phyloP scores from a whole-genome alignment of 2,113 vertebrate genomes.

The Silurus asotus region DNA sequence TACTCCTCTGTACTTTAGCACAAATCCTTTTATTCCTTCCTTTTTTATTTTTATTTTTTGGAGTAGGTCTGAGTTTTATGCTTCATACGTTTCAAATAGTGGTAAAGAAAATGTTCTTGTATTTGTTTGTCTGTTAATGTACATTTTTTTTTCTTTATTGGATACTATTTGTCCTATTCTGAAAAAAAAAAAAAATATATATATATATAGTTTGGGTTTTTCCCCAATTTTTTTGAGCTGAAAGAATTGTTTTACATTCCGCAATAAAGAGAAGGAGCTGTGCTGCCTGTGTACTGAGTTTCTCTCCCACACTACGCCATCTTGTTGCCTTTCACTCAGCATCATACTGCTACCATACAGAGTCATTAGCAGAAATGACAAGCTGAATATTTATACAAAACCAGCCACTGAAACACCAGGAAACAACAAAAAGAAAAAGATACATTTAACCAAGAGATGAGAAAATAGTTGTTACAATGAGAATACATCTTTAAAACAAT shows the following conservation, averaged over 20 bases:
- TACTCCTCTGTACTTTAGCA: conserved; percentile 64
- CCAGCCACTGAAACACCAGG: background rate
- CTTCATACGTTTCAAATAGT: conserved; percentile 34
- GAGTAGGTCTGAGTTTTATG: conserved; percentile 20
- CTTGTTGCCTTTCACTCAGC: conserved; percentile 5
- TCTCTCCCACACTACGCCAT: background rate
- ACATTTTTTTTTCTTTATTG: conserved; percentile 60
- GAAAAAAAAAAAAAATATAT: conserved; percentile 49
- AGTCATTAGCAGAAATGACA: background rate
- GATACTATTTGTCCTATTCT: conserved; percentile 60
- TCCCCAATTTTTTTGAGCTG: conserved; percentile 58
- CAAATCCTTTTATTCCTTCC: conserved; percentile 52
- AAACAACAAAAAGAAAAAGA: background rate
- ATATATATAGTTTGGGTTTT: conserved; percentile 51
- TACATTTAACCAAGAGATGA: background rate
- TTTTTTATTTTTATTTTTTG: conserved; percentile 21
- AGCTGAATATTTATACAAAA: background rate
- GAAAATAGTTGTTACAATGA: conserved; percentile 4
- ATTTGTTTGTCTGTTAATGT: conserved; percentile 75
- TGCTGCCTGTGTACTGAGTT: conserved; percentile 33
- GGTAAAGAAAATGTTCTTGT: conserved; percentile 58
- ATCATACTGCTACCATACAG: background rate
- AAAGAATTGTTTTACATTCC: conserved; percentile 76
- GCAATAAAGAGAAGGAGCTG: conserved; percentile 73
- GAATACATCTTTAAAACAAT: background rate